Percentiles rank a stretch among this genome's conserved stretches.
phyloP scores from a whole-genome alignment of 2,113 vertebrate genomes.

The Dasyurus viverrinus region DNA sequence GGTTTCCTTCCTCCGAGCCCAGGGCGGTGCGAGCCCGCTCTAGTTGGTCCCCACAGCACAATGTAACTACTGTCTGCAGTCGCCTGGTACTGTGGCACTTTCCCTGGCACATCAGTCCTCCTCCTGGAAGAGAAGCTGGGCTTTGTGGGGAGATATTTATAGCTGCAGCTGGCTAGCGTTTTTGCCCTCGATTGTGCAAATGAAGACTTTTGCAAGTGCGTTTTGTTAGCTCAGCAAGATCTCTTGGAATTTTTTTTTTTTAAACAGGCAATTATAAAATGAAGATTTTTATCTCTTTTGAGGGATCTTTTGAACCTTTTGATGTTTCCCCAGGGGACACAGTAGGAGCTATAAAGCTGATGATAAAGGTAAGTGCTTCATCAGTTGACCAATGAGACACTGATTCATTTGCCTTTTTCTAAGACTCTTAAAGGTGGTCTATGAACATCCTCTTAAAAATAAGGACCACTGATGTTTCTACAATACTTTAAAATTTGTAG shows the following conservation, averaged over 20 bases:
- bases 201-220: slow-evolving; percentile 37
- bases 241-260: not conserved
- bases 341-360: slow-evolving; percentile 82
- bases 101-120: not conserved
- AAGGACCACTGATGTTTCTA: not conserved
- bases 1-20: slow-evolving; percentile 40
- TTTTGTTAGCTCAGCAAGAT: slow-evolving; percentile 6
- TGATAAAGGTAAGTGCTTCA: slow-evolving; percentile 84
- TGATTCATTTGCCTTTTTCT: slow-evolving; percentile 1
- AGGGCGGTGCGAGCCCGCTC: not conserved
- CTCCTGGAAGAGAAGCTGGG: not conserved
- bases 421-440: not conserved
- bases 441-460: slow-evolving; percentile 15
- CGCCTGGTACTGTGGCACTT: no score
- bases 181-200: slow-evolving; percentile 33
- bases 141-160: not conserved
- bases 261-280: slow-evolving; percentile 67
- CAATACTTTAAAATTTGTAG: not conserved
- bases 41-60: not conserved
- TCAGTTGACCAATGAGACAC: not conserved
- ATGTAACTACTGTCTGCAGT: not conserved
- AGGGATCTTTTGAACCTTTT: slow-evolving; percentile 83
- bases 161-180: not conserved
- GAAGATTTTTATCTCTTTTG: slow-evolving; percentile 85
- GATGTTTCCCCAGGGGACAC: slow-evolving; percentile 82